Conservation (phyloP, 2,888 invertebrate species). For the Spicauda simplicius region DNA sequence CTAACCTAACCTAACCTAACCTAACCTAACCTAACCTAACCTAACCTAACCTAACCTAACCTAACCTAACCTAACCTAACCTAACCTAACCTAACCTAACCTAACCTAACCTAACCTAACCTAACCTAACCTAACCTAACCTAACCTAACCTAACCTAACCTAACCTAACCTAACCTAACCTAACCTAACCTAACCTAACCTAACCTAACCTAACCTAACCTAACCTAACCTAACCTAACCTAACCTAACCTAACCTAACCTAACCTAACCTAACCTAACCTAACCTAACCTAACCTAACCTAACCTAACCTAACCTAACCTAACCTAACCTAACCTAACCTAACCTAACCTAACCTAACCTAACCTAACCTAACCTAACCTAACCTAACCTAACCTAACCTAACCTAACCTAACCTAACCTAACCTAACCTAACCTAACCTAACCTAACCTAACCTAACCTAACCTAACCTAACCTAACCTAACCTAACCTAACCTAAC, state of each 20-base stretch:
- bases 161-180: conserved; percentile 42
- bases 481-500: conserved; percentile 39
- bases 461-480: conserved; percentile 39
- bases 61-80: conserved; percentile 41
- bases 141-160: conserved; percentile 42
- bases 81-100: conserved; percentile 39
- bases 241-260: conserved; percentile 40
- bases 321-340: conserved; percentile 40
- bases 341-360: conserved; percentile 40
- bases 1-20: conserved; percentile 40
- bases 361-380: conserved; percentile 37
- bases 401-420: conserved; percentile 37
- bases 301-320: conserved; percentile 39
- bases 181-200: conserved; percentile 42
- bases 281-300: conserved; percentile 38
- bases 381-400: conserved; percentile 39
- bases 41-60: conserved; percentile 41
- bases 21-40: conserved; percentile 41
- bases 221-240: conserved; percentile 42
- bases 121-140: conserved; percentile 41
- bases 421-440: conserved; percentile 39
- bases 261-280: conserved; percentile 40
- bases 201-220: conserved; percentile 43
- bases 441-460: conserved; percentile 38
- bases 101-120: conserved; percentile 41